Base-by-base conservation (phyloP, 2,888 invertebrate genomes). In the Orthonychiurus folsomi region DNA sequence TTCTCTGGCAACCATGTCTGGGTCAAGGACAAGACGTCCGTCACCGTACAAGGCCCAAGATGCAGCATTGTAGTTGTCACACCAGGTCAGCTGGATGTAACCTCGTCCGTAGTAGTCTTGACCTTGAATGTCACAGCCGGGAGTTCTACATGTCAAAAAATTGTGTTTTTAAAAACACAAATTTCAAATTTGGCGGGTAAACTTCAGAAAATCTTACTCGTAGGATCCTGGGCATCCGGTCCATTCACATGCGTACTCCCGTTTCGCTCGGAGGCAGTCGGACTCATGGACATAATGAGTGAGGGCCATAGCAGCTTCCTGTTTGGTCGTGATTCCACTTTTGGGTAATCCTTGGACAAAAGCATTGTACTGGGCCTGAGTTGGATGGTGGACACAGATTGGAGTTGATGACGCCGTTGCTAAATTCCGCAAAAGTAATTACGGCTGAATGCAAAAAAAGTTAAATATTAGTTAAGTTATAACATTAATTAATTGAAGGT, bases 261-360 rank as follows among this genome's bases (percentile, higher is more conserved):
- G 47, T 50, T 66, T 67, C 2, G 63, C 63, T 9, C 60, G 25
- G 1, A 69, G 60, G 55, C 71, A 68, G 26, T 61, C 69, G 18
- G 69, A 66, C 50, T 71, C 71, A 23, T 68, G 67, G 3, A 68
- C 50, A 48, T 53, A 66, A 3, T 71, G 69, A 12, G 71, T 65
- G 0, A 71, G 62, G 28, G 66, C 67, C 71, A 70, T 70, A 2
- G 71, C 71, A 3, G 69, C 68, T 56, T 71, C 71, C 48, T 67
- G 61, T 54, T 67, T 65, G 1, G 58, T 50, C 1, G 61, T 60
- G 20, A 71, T 67, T n/a, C n/a, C 21, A 24, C 66, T 68, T 28
- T 62, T 55, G 12, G 55, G 61, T 0, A 66, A 50, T 2, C 47
- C 50, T 18, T 53, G 20, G 1, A 63, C 48, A 57, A 68, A 71